Percentiles rank a stretch among this genome's conserved stretches.
Conservation (phyloP, 2,888 invertebrate genomes). For the Idaea aversata region DNA sequence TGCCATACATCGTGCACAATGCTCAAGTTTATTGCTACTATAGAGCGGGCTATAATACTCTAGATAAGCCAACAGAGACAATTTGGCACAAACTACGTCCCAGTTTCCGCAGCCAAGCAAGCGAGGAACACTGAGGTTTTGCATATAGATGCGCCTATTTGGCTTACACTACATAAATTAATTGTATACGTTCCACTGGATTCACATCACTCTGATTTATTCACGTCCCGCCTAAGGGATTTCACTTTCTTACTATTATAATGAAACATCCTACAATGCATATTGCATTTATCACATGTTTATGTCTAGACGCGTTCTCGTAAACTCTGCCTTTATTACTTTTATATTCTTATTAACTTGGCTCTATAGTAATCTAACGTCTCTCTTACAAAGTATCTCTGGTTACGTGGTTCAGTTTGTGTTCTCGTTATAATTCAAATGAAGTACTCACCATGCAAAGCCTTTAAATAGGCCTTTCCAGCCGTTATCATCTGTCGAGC, state of each 20-base stretch:
- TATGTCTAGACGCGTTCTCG: conserved; percentile 27
- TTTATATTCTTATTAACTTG: conserved; percentile 9
- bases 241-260: conserved; percentile 37
- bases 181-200: conserved; percentile 68
- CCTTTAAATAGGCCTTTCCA: conserved; percentile 96
- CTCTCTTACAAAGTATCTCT: conserved; percentile 15
- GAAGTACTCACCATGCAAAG: conserved; percentile 91
- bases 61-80: conserved; percentile 78
- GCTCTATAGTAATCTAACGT: conserved; percentile 6
- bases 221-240: conserved; percentile 31
- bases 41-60: conserved; percentile 68
- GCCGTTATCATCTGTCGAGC: conserved; percentile 96
- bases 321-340: conserved; percentile 21
- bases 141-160: conserved; percentile 77
- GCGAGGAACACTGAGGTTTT: conserved; percentile 68
- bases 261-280: conserved; percentile 21
- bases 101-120: conserved; percentile 71
- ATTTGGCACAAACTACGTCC: conserved; percentile 77
- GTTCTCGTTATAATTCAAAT: conserved; percentile 21
- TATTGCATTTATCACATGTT: conserved; percentile 25
- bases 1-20: conserved; percentile 62
- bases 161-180: conserved; percentile 74
- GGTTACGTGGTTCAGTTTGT: conserved; percentile 7
- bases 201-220: conserved; percentile 54
- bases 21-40: conserved; percentile 67